Conservation (phyloP, 2,113 vertebrate species). For the Elephas maximus region DNA sequence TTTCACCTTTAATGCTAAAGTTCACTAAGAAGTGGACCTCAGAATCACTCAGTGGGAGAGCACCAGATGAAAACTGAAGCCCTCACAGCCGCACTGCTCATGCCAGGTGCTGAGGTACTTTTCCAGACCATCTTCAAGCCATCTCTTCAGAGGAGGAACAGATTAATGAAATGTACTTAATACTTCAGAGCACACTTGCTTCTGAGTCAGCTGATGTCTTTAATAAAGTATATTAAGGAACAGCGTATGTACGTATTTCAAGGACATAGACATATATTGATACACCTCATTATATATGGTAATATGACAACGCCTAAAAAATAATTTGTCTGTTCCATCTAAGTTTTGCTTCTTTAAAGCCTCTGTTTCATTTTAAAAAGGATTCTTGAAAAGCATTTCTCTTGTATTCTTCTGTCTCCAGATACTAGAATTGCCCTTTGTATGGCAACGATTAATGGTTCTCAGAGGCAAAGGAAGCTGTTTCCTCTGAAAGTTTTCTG, state of each 20-base stretch:
- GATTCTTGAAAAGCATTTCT: neutral
- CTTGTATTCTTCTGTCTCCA: neutral
- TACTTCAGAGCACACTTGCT: neutral
- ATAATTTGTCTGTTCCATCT: neutral
- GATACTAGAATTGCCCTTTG: conserved; percentile 22
- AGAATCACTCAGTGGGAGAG: neutral
- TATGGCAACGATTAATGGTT: conserved; percentile 48
- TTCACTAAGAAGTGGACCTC: neutral
- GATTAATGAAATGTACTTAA: neutral
- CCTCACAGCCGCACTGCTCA: neutral
- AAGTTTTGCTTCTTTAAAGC: neutral
- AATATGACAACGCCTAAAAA: neutral
- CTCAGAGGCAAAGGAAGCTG: conserved; percentile 32
- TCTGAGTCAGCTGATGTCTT: neutral
- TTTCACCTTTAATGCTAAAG: neutral
- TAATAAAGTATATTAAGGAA: neutral
- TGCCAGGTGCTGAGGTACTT: neutral
- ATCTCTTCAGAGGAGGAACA: neutral
- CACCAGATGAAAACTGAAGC: neutral
- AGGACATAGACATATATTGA: neutral
- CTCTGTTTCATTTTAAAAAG: conserved; percentile 33
- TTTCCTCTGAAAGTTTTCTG: conserved; percentile 36
- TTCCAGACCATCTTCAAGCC: neutral
- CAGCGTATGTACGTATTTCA: neutral
- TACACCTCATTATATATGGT: neutral